phyloP scores from a whole-genome alignment of 2,113 vertebrate genomes.

The Pelvicachromis taeniatus region DNA sequence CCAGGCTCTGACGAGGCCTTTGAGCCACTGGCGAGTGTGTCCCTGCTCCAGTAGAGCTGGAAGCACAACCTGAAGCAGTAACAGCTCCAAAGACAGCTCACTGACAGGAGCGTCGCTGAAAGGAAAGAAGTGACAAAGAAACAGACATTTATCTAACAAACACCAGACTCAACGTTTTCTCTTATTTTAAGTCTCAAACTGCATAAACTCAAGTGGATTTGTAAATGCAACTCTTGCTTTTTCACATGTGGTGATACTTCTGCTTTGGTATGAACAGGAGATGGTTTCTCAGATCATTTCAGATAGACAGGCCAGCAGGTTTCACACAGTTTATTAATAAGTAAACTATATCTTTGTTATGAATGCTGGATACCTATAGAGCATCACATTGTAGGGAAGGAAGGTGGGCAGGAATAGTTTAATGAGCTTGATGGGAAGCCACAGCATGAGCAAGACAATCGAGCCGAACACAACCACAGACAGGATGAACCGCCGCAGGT shows the following conservation, averaged over 20 bases:
- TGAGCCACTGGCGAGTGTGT: conserved; percentile 97
- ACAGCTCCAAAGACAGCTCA: conserved; percentile 93
- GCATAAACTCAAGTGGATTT: neutral
- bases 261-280: neutral
- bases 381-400: conserved; percentile 98
- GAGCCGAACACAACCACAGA: conserved; percentile 99
- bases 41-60: conserved; percentile 97
- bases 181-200: neutral
- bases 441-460: conserved; percentile 97
- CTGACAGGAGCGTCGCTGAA: conserved; percentile 96
- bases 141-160: neutral
- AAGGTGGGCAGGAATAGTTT: conserved; percentile 90
- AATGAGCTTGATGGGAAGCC: conserved; percentile 96
- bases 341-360: neutral
- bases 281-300: neutral
- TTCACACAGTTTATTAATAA: neutral
- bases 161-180: neutral
- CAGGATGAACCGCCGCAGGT: conserved; percentile 95
- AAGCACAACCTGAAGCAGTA: conserved; percentile 96
- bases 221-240: neutral
- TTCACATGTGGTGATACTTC: neutral
- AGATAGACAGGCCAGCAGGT: neutral
- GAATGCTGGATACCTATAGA: conserved; percentile 85
- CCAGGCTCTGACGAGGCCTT: conserved; percentile 96
- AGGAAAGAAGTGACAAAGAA: neutral